Evolutionary conservation across 2,113 vertebrate genomes (phyloP).

Genomic region (Centropus unirufus): DNA sequence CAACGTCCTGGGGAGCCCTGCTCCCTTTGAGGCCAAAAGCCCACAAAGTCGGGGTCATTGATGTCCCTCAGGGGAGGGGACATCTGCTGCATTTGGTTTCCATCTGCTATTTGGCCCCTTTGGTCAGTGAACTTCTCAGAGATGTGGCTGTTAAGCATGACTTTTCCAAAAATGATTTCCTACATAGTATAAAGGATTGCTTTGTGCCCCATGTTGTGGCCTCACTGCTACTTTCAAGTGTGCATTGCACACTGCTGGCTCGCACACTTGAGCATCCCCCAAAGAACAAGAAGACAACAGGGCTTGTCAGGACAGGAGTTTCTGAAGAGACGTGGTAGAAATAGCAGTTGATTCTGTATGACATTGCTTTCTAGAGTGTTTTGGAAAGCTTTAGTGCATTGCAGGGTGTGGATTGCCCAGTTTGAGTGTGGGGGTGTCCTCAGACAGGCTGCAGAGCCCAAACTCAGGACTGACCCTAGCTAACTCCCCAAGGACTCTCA

Average conservation of each 20-base stretch:
- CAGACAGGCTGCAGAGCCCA: neutral
- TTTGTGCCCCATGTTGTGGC: neutral
- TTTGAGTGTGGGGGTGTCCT: neutral
- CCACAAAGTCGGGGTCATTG: neutral
- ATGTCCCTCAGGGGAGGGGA: neutral
- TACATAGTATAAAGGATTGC: neutral
- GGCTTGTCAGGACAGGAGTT: neutral
- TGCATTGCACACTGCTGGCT: neutral
- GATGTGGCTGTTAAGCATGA: neutral
- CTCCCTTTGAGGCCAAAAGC: neutral
- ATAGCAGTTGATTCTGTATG: neutral
- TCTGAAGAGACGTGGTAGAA: neutral
- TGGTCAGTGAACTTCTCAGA: neutral
- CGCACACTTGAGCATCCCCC: accelerated
- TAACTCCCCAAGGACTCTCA: neutral
- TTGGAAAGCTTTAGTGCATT: neutral
- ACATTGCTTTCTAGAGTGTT: neutral
- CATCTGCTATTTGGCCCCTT: neutral
- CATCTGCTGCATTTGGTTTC: neutral
- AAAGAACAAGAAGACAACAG: neutral
- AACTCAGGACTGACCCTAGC: accelerated
- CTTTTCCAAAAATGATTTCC: neutral
- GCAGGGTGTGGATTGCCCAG: neutral
- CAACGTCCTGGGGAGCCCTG: accelerated
- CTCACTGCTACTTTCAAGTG: neutral